phyloP scores from a whole-genome alignment of 2,113 vertebrate genomes.

The Macaca fascicularis region DNA sequence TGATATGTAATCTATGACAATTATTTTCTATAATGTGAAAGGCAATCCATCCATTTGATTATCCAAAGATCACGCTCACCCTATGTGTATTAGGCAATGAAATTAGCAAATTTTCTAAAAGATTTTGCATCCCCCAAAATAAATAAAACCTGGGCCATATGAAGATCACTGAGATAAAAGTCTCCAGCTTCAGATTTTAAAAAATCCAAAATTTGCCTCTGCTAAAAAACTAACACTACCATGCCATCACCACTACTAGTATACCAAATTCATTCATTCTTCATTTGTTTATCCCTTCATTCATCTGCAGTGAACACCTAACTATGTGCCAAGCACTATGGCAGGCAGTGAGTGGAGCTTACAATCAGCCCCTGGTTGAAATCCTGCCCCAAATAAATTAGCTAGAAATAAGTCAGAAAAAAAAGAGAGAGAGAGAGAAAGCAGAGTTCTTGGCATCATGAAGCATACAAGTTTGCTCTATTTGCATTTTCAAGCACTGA shows the following conservation, averaged over 20 bases:
- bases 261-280: background rate
- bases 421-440: background rate
- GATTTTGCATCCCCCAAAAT: slow-evolving; percentile 12
- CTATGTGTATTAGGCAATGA: background rate
- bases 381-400: background rate
- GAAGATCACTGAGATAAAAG: background rate
- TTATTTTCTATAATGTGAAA: background rate
- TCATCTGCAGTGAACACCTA: background rate
- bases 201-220: background rate
- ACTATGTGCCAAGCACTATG: background rate
- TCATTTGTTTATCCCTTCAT: background rate
- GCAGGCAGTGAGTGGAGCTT: background rate
- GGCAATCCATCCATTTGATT: background rate
- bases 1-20: background rate
- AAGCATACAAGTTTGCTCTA: background rate
- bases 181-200: background rate
- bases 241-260: background rate
- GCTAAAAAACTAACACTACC: background rate
- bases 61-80: background rate
- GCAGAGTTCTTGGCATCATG: background rate
- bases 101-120: slow-evolving; percentile 15
- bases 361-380: background rate
- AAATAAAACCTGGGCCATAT: background rate
- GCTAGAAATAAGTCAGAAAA: background rate
- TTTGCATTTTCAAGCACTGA: background rate